Base-by-base conservation (phyloP, 2,113 vertebrate species). In the Catagonus wagneri region DNA sequence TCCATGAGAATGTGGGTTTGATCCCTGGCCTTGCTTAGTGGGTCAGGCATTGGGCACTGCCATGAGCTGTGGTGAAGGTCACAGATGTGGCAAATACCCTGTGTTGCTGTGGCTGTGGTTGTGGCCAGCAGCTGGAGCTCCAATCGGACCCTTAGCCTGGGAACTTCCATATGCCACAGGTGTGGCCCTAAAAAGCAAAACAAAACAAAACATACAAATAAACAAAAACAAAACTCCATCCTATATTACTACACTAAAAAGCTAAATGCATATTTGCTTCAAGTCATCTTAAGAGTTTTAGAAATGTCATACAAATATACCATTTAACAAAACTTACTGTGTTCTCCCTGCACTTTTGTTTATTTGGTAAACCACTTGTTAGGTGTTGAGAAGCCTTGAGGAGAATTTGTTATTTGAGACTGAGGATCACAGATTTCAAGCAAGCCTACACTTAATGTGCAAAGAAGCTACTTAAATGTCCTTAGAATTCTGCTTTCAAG, bases 301-400 rank as follows among this genome's bases (percentile, higher is more conserved):
- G 39, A 92, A 80, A 83, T 75, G 56, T 61, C 54, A 23, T 29
- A 13, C 10, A 90, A 84, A 90, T 36, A 75, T 0, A 56, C 1
- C 32, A 80, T 76, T 90, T 83, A 69, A 75, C 8, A 87, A 50
- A 71, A 75, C 50, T 20, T 17, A 72, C 12, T 56, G 0, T 36
- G 39, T 63, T 66, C 3, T 76, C 17, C 10, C 6, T 60, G 29
- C 14, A 4, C 19, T 22, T 20, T 83, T 74, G 39, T 58, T 94
- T 83, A 75, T 93, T 75, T 36, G 58, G 27, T 86, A 36, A 93
- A 95, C 29, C 12, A 72, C 23, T 63, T 89, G 27, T 68, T 84
- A 32, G 20, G 3, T 36, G 23, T n/a, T 76, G 68, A 93, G 39
- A 90, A 89, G 52, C 63, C 7, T 9, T 68, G n/a, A 60, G 39